These are phyloP conservation scores for Arenaria interpres DNA, from an alignment of 2,113 vertebrate species.

Conservation along the genomic window DNA sequence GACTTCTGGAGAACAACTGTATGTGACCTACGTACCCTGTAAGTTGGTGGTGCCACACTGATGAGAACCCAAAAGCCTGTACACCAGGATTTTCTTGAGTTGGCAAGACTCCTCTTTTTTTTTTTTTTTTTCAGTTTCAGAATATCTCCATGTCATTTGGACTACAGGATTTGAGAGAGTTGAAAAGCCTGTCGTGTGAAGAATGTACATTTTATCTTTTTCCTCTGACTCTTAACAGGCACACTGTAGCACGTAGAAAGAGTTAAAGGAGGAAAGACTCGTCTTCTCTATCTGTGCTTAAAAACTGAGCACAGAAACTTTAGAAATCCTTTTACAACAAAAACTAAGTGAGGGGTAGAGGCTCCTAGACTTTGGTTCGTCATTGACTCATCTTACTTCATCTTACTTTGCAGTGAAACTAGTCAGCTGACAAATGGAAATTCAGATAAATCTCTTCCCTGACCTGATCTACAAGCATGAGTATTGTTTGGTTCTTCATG, in stretches of 20 bases:
- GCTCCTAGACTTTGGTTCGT: background rate
- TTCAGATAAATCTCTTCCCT: background rate
- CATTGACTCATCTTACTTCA: background rate
- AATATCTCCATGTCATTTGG: background rate
- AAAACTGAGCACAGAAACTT: background rate
- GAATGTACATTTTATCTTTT: accelerated
- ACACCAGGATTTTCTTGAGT: background rate
- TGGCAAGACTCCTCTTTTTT: background rate
- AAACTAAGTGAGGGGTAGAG: background rate
- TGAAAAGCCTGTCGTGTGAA: background rate
- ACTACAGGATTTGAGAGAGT: background rate
- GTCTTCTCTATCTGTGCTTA: background rate
- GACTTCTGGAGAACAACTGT: background rate
- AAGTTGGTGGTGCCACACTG: background rate
- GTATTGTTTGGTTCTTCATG: background rate
- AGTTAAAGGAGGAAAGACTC: background rate
- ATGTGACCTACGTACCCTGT: background rate
- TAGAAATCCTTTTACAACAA: background rate
- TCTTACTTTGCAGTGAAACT: background rate
- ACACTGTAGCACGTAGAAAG: background rate
- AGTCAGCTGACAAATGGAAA: background rate
- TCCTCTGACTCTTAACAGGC: background rate
- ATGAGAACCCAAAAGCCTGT: background rate
- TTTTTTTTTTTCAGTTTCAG: background rate
- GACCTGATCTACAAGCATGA: background rate